phyloP scores from a whole-genome alignment of 2,797 vertebrate species.

The Gallinago nigripennis region DNA sequence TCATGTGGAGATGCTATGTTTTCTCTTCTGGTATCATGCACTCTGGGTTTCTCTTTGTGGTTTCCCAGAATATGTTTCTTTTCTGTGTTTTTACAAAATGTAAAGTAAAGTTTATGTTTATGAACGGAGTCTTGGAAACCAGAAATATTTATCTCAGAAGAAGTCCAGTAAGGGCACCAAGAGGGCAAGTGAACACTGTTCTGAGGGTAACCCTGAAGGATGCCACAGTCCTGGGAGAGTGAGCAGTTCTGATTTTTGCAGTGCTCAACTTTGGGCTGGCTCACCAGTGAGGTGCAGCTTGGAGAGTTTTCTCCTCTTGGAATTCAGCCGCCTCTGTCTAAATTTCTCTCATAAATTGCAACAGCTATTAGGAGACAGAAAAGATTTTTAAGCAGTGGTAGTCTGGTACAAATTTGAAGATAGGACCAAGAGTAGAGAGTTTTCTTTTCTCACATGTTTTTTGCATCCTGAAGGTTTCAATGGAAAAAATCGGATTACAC shows the following conservation, averaged over 20 bases:
- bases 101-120: slow-evolving; percentile 48
- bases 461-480: neutral
- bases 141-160: slow-evolving; percentile 27
- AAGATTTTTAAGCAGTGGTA: neutral
- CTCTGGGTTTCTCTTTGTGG: slow-evolving; percentile 16
- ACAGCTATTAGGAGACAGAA: neutral
- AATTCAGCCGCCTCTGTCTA: neutral
- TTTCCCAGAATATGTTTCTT: neutral
- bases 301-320: neutral
- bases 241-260: neutral
- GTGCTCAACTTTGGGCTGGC: neutral
- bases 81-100: slow-evolving; percentile 27
- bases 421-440: neutral
- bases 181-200: neutral
- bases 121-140: slow-evolving; percentile 19
- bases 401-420: neutral
- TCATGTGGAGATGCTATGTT: slow-evolving; percentile 33
- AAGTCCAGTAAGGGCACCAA: slow-evolving; percentile 1
- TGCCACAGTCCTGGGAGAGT: neutral
- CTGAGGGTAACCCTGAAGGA: neutral
- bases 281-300: neutral
- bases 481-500: neutral
- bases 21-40: slow-evolving; percentile 21
- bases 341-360: neutral
- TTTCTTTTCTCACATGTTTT: neutral